phyloP scores from a whole-genome alignment of 2,888 invertebrate species.

The Drosophila subsilvestris region DNA sequence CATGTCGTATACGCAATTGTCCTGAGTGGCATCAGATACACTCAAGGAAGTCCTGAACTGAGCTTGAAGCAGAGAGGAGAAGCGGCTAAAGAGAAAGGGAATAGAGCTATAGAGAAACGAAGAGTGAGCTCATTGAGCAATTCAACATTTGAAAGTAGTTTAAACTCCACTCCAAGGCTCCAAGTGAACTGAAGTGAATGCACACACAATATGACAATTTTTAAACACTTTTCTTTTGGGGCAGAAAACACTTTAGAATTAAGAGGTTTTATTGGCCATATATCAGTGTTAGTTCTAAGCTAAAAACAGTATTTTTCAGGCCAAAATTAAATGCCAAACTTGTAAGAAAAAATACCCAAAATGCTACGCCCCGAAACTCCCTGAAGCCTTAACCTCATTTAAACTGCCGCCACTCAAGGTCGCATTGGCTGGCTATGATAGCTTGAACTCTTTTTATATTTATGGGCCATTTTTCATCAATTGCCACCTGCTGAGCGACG shows the following conservation, averaged over 20 bases:
- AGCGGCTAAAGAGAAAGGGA: too few species aligned
- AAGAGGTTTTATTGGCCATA: neutral
- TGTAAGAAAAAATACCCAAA: too few species aligned
- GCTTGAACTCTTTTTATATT: constrained; percentile 23
- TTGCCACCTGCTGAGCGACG: constrained; percentile 61
- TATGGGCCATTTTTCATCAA: constrained; percentile 52
- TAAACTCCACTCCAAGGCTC: constrained; percentile 25
- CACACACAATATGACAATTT: constrained; percentile 16
- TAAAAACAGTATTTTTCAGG: too few species aligned
- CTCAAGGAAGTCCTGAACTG: constrained; percentile 25
- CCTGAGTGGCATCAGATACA: constrained; percentile 22
- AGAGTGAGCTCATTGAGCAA: constrained; percentile 30
- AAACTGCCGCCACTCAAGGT: neutral
- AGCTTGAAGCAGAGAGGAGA: constrained; percentile 9
- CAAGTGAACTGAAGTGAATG: neutral
- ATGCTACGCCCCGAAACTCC: too few species aligned
- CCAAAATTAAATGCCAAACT: too few species aligned
- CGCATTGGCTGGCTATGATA: constrained; percentile 12
- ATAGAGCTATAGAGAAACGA: neutral
- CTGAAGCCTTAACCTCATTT: too few species aligned
- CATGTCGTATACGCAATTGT: constrained; percentile 52
- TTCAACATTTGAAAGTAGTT: constrained; percentile 33
- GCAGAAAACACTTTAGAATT: neutral
- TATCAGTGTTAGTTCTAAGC: too few species aligned
- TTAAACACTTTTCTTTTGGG: neutral